phyloP scores from a whole-genome alignment of 2,797 vertebrate genomes.

The Hapalemur alaotrensis region DNA sequence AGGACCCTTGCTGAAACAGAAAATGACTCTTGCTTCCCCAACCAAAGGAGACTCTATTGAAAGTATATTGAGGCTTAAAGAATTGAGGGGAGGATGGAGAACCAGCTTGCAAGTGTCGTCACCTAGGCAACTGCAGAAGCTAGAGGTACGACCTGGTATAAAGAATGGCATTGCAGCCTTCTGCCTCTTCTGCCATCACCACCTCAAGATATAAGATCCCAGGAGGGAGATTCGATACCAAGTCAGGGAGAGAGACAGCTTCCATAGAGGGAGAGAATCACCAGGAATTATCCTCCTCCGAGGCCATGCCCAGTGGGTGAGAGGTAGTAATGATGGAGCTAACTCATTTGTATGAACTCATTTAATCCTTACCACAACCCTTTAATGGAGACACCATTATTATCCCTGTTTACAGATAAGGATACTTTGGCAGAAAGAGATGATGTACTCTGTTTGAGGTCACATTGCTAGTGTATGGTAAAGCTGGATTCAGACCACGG shows the following conservation, averaged over 20 bases:
- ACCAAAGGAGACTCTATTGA: not conserved
- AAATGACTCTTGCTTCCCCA: not conserved
- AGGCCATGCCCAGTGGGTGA: not conserved
- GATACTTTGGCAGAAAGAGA: not conserved
- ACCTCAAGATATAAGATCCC: not conserved
- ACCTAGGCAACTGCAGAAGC: not conserved
- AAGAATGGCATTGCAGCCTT: not conserved
- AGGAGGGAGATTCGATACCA: not conserved
- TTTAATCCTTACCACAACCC: not conserved
- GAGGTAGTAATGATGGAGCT: not conserved
- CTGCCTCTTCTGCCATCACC: not conserved
- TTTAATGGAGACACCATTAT: not conserved
- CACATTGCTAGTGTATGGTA: not conserved
- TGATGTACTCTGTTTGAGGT: not conserved
- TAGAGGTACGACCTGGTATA: not conserved
- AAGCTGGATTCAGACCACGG: not conserved
- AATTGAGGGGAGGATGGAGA: not conserved
- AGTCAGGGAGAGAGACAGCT: not conserved
- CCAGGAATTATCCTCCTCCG: not conserved
- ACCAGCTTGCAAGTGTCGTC: not conserved
- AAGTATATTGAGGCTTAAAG: not conserved
- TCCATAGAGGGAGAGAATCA: not conserved
- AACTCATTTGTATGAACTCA: not conserved
- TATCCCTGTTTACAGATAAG: not conserved
- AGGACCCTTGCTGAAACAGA: not conserved